Evolutionary conservation across 2,888 invertebrate genomes (phyloP).

Genomic region (Latrodectus elegans): DNA sequence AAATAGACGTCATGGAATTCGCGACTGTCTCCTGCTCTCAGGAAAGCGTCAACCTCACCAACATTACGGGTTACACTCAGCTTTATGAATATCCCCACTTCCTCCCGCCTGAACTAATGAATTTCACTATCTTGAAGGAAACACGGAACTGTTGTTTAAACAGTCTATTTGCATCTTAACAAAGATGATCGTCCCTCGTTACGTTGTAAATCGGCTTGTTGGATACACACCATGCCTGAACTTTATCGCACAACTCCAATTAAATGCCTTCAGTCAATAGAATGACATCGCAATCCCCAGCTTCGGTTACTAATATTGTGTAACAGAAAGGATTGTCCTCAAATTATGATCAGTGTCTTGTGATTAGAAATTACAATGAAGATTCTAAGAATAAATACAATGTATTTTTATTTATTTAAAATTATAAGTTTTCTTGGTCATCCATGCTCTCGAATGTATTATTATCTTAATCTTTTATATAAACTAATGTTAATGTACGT

Average conservation of each 20-base stretch:
- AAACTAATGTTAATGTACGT: no score
- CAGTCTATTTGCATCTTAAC: constrained; percentile 65
- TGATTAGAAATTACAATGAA: neutral
- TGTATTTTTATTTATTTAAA: neutral
- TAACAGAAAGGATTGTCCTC: constrained; percentile 4
- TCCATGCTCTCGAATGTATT: no score
- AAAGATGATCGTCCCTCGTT: constrained; percentile 56
- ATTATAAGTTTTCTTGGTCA: neutral
- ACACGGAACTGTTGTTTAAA: constrained; percentile 59
- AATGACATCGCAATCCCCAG: constrained; percentile 15
- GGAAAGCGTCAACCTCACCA: constrained; percentile 10
- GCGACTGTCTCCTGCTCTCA: constrained; percentile 14
- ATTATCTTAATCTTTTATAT: no score
- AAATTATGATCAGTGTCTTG: constrained; percentile 11
- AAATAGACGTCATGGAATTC: constrained; percentile 37
- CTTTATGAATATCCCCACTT: constrained; percentile 51
- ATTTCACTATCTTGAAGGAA: constrained; percentile 59
- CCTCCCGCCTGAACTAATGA: constrained; percentile 34
- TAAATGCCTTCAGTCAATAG: constrained; percentile 52
- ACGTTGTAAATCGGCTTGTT: constrained; percentile 46
- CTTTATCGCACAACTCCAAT: constrained; percentile 41
- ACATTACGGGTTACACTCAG: constrained; percentile 22
- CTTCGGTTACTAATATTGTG: neutral
- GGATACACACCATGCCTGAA: constrained; percentile 41
- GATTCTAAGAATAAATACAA: neutral